Conservation (phyloP, 2,113 vertebrate genomes). For the Sander lucioperca region DNA sequence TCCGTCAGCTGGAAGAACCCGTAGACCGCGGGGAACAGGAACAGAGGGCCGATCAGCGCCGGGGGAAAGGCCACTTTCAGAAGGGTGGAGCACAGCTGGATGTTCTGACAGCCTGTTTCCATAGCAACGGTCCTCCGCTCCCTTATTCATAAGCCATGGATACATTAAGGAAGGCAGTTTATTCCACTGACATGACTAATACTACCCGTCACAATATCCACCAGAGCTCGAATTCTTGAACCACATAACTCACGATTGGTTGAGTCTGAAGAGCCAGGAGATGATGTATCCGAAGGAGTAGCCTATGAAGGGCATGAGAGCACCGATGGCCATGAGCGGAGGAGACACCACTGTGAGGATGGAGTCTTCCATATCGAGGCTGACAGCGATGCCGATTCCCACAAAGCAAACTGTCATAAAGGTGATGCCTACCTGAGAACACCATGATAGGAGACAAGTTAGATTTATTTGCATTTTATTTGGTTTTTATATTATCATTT, state of each 20-base stretch:
- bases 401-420: slow-evolving; percentile 62
- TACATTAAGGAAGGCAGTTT: slow-evolving; percentile 5
- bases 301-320: slow-evolving; percentile 87
- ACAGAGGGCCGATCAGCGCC: slow-evolving; percentile 81
- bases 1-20: slow-evolving; percentile 82
- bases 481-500: not conserved
- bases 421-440: slow-evolving; percentile 77
- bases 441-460: not conserved
- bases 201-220: not conserved
- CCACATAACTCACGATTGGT: slow-evolving; percentile 73
- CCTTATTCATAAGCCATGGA: slow-evolving; percentile 60
- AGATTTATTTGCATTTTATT: not conserved
- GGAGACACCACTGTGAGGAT: slow-evolving; percentile 75
- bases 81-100: slow-evolving; percentile 83
- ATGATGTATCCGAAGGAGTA: slow-evolving; percentile 86
- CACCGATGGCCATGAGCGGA: slow-evolving; percentile 79
- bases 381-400: slow-evolving; percentile 44
- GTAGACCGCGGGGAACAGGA: slow-evolving; percentile 86
- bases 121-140: slow-evolving; percentile 84
- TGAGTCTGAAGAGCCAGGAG: slow-evolving; percentile 82
- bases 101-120: slow-evolving; percentile 90
- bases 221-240: not conserved
- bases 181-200: not conserved
- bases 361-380: slow-evolving; percentile 46
- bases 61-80: slow-evolving; percentile 83